A percentile compares a stretch with the other conserved stretches of the same genome.
phyloP scores from a whole-genome alignment of 2,113 vertebrate species.

The Oncorhynchus masou region DNA sequence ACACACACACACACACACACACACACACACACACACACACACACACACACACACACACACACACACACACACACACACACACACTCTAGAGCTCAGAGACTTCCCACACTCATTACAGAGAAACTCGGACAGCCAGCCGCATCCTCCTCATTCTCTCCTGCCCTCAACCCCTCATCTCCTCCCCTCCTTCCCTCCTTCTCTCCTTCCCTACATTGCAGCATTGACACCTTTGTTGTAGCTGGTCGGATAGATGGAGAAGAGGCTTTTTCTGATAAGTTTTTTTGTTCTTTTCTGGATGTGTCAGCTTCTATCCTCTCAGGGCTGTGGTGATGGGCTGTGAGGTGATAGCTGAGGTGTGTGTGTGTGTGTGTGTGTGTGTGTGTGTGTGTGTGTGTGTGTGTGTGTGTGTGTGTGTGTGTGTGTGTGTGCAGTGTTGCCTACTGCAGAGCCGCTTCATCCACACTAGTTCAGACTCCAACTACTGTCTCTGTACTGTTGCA shows the following conservation, averaged over 20 bases:
- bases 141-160: background rate
- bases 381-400: background rate
- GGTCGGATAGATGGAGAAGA: background rate
- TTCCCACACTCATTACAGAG: background rate
- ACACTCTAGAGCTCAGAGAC: background rate
- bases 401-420: background rate
- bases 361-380: background rate
- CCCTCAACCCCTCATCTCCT: background rate
- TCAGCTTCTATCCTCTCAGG: background rate
- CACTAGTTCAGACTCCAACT: background rate
- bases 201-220: background rate
- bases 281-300: background rate
- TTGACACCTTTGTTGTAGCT: conserved; percentile 4
- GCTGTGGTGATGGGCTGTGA: background rate
- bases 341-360: background rate
- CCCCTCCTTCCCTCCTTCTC: background rate
- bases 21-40: background rate
- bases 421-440: background rate
- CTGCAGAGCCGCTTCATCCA: background rate
- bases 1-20: background rate
- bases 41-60: no score
- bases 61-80: background rate
- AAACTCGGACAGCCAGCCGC: background rate
- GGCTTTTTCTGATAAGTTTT: background rate
- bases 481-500: background rate